Percentiles rank a stretch among this genome's conserved stretches.
Conservation (phyloP, 2,113 vertebrate genomes). For the Eulemur macaco region DNA sequence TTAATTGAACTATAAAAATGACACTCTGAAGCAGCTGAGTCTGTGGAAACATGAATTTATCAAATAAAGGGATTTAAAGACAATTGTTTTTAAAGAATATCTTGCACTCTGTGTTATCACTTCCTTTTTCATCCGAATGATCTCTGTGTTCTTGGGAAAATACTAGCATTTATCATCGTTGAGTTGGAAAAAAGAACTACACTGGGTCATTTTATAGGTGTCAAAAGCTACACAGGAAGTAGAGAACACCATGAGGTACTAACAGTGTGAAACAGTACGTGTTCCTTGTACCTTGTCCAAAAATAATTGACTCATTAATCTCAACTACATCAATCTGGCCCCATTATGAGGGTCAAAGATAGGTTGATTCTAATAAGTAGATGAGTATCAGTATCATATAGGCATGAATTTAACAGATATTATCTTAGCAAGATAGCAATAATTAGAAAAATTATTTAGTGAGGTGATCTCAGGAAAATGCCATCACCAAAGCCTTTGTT, state of each 20-base stretch:
- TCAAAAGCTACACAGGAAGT: slow-evolving; percentile 67
- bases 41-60: slow-evolving; percentile 61
- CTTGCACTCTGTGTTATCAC: slow-evolving; percentile 52
- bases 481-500: background rate
- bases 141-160: slow-evolving; percentile 70
- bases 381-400: slow-evolving; percentile 58
- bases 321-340: slow-evolving; percentile 73
- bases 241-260: slow-evolving; percentile 48
- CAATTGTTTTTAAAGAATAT: slow-evolving; percentile 68
- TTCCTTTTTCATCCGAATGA: slow-evolving; percentile 75
- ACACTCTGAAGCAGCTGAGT: slow-evolving; percentile 19
- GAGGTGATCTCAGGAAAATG: slow-evolving; percentile 46
- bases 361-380: slow-evolving; percentile 83
- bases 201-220: slow-evolving; percentile 72
- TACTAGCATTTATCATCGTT: slow-evolving; percentile 49
- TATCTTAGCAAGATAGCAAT: slow-evolving; percentile 53
- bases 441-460: slow-evolving; percentile 63
- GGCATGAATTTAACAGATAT: slow-evolving; percentile 68
- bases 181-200: slow-evolving; percentile 59
- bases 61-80: slow-evolving; percentile 73
- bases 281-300: slow-evolving; percentile 78
- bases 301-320: slow-evolving; percentile 86
- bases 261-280: slow-evolving; percentile 74
- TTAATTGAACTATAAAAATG: slow-evolving; percentile 68
- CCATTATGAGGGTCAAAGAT: slow-evolving; percentile 76